Base-by-base conservation (phyloP, 2,113 vertebrate genomes). In the Hippolais icterina region DNA sequence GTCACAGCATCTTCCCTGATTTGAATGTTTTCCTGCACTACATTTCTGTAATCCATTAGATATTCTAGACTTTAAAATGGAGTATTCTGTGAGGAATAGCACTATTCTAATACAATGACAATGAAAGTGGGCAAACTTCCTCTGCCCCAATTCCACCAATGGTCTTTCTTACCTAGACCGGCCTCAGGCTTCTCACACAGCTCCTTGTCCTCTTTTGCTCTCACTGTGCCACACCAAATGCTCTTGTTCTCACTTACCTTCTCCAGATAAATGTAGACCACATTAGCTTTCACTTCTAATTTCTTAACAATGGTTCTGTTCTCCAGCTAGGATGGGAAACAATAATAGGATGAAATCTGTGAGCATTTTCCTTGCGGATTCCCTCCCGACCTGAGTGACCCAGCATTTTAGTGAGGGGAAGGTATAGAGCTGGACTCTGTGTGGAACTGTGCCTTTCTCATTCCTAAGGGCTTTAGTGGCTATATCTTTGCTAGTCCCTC, bases 241-340 rank as follows among this genome's bases (percentile, higher is more conserved):
- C 9, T 57, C 65, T 76, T 52, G 15, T 28, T 54, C 70, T 54
- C 25, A 72, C 95, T 76, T 90, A 98, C 98, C 96, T 97, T 94
- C 39, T 98, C 97, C 94, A 98, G 90, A 63, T 98, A 98, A 94
- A 98, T 93, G 89, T 93, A 96, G 64, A 97, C 61, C 41, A 74
- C 78, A 41, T 97, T 93, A 33, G 47, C 20, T 89, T 93, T 91
- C 75, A 82, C 91, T 89, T 97, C 96, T 47, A 69, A 74, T 95
- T 97, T 98, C 95, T 97, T 98, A 78, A 97, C 42, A 14, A 97
- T 88, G 57, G 54, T 76, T 78, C 65, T 93, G n/a, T 46, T 87
- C 52, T 97, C 95, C 94, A 98, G 84, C 97, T 98, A 69, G 50
- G 35, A 59, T 39, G 87, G 70, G 47, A 93, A 77, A 94, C 15